phyloP scores from a whole-genome alignment of 2,888 invertebrate genomes.

The Schizotus pectinicornis region DNA sequence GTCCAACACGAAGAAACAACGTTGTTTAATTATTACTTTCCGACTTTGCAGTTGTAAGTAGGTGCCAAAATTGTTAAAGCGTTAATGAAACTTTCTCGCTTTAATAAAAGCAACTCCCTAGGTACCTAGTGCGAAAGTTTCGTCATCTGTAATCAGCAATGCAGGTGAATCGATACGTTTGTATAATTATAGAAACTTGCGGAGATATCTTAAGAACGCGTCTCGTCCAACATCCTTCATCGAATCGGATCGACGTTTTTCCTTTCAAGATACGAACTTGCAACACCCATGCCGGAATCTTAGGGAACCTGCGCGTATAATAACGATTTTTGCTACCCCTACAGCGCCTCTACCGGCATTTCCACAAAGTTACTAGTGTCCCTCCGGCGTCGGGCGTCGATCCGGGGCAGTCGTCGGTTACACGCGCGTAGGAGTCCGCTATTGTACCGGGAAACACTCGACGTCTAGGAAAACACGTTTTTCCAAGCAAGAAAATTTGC shows the following conservation, averaged over 20 bases:
- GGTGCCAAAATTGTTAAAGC: too few relatives aligned
- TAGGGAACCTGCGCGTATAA: slow-evolving; percentile 54
- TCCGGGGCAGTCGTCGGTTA: slow-evolving; percentile 53
- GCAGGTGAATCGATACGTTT: too few relatives aligned
- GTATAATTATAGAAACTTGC: not conserved
- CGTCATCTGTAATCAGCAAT: too few relatives aligned
- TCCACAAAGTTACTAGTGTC: slow-evolving; percentile 52
- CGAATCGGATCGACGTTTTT: too few relatives aligned
- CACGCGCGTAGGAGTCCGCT: slow-evolving; percentile 52
- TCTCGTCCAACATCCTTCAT: too few relatives aligned
- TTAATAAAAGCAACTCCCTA: too few relatives aligned
- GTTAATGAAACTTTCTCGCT: too few relatives aligned
- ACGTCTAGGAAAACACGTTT: slow-evolving; percentile 1
- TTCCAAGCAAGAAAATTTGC: not conserved
- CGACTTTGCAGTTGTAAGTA: too few relatives aligned
- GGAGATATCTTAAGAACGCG: too few relatives aligned
- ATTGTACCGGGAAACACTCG: slow-evolving; percentile 33
- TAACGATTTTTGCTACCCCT: slow-evolving; percentile 56
- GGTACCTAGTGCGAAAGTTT: too few relatives aligned
- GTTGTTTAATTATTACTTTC: too few relatives aligned
- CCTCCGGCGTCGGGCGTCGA: slow-evolving; percentile 55
- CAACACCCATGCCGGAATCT: slow-evolving; percentile 28
- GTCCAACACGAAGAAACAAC: too few relatives aligned
- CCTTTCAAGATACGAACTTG: slow-evolving; percentile 24
- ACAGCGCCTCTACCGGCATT: slow-evolving; percentile 48